These are phyloP conservation scores for Nycticorax nycticorax DNA, from an alignment of 2,113 vertebrate species.

Conservation along the genomic window DNA sequence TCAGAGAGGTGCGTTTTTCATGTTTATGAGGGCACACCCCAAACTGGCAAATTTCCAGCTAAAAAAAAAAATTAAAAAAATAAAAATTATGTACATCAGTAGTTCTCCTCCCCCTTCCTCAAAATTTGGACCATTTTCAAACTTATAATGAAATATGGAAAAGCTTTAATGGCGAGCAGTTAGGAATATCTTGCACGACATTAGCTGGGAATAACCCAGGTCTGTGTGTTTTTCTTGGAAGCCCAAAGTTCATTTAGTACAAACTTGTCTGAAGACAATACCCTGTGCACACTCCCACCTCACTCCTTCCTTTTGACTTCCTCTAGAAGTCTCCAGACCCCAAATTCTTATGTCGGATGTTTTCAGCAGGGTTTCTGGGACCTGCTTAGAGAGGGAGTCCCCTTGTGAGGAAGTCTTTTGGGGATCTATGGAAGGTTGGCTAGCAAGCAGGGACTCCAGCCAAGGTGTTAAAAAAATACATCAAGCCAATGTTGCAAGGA, in stretches of 20 bases:
- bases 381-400: neutral
- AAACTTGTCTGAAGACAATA: neutral
- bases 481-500: neutral
- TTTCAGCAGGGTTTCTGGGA: neutral
- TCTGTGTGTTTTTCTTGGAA: neutral
- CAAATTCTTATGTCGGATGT: neutral
- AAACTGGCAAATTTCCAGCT: neutral
- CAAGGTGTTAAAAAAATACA: neutral
- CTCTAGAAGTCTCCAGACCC: neutral
- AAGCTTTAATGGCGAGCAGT: neutral
- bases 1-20: neutral
- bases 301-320: neutral
- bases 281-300: neutral
- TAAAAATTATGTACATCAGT: neutral
- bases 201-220: neutral
- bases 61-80: neutral
- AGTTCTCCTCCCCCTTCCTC: neutral
- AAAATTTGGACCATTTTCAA: neutral
- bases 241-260: neutral
- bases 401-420: neutral
- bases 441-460: neutral
- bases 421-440: neutral
- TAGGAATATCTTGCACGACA: neutral
- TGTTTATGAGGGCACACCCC: neutral
- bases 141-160: neutral